Evolutionary conservation across 1,140 invertebrate genomes (phyloP), one percentile per base, ranked within the genome.

Genomic region (Megalopta genalis): DNA sequence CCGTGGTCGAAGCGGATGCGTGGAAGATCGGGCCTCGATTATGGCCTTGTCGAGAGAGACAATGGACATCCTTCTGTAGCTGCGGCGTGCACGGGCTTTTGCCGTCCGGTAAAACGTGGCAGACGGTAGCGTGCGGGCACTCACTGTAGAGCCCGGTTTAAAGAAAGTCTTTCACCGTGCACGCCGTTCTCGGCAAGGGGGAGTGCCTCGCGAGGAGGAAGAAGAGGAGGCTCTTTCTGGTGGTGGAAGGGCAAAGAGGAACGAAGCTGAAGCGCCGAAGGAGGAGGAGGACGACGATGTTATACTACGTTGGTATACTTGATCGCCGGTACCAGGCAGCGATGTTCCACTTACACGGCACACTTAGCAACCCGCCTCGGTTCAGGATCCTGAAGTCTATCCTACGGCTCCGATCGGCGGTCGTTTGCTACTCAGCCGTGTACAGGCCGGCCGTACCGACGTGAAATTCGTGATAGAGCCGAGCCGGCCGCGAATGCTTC

Each of bases 131-230:
- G 82, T 77, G 74, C 66, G 23, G 59, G 66, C 42, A 69, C 52
- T 75, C 57, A 60, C 57, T 70, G 83, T 75, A 69, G 76, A 82
- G 52, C 71, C 80, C 37, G 80, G 79, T 54, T 88, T 87, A 89
- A 93, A 93, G 92, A 93, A 93, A 93, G 92, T 93, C 92, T 93
- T 93, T 93, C 92, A 92, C 92, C 90, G 87, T 84, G 76, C 82
- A 77, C 79, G 80, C 84, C 71, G 77, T 67, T 69, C 73, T 64
- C 83, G 52, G 82, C 77, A 81, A 86, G 82, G 86, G 86, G 85
- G 86, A 83, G 76, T 72, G 81, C 83, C 75, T 79, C 60, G 27
- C 54, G 65, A 21, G 70, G 2, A 63, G 49, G 60, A 62, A 66
- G 32, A 52, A 86, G 86, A 79, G 68, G 88, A 87, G 86, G 49